Evolutionary conservation across 2,113 vertebrate species (phyloP).

Genomic region (Eptesicus fuscus): DNA sequence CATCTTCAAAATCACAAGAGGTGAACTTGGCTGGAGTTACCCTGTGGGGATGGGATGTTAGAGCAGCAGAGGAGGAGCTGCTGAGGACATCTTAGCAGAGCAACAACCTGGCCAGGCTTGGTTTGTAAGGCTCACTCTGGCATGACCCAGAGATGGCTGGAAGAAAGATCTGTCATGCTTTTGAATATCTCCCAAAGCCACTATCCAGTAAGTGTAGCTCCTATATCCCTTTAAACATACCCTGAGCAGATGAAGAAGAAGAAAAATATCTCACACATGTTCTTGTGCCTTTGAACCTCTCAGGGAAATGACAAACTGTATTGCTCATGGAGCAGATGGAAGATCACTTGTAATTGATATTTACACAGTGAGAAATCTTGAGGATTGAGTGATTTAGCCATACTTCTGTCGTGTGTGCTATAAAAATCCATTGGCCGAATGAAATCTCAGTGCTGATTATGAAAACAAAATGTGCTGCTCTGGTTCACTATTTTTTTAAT

Average conservation of each 20-base stretch:
- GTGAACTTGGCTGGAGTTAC: not conserved
- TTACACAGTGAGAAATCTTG: not conserved
- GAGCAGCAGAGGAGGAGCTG: not conserved
- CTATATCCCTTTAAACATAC: not conserved
- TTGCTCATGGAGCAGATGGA: not conserved
- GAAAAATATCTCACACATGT: not conserved
- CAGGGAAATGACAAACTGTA: not conserved
- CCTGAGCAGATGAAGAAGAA: not conserved
- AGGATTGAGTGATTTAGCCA: not conserved
- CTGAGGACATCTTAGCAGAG: not conserved
- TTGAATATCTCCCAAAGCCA: not conserved
- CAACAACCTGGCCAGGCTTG: not conserved
- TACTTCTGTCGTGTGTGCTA: not conserved
- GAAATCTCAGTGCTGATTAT: not conserved
- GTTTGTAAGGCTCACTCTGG: not conserved
- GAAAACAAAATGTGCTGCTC: not conserved
- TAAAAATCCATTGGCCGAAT: not conserved
- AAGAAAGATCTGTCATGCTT: not conserved
- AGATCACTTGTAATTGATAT: not conserved
- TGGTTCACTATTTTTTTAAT: not conserved
- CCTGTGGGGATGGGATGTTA: not conserved
- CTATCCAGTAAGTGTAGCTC: not conserved
- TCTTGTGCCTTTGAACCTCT: constrained; percentile 10
- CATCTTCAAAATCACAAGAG: not conserved
- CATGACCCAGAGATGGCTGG: not conserved